phyloP scores from a whole-genome alignment of 2,888 invertebrate genomes.

The Microplitis deprimator region DNA sequence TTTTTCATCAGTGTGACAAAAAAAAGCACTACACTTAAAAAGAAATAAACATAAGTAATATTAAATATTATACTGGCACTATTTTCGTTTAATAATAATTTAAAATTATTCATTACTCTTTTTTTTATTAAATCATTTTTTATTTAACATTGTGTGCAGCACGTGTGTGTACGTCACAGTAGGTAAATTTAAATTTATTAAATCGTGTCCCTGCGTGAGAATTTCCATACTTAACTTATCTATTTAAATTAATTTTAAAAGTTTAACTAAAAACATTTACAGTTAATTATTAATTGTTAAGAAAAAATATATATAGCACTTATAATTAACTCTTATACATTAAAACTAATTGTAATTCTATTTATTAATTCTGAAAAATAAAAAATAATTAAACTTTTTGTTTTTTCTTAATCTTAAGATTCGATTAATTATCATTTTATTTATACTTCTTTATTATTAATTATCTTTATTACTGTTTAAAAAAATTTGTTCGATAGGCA shows the following conservation, averaged over 20 bases:
- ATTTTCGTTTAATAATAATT: slow-evolving; percentile 4
- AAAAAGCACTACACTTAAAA: neutral
- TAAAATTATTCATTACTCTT: neutral
- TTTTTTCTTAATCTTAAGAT: neutral
- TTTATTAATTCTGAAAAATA: slow-evolving; percentile 26
- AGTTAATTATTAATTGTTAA: neutral
- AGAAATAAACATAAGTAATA: neutral
- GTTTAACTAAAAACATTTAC: slow-evolving; percentile 11
- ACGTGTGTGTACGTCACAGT: neutral
- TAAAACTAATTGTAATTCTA: slow-evolving; percentile 20
- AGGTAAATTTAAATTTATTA: neutral
- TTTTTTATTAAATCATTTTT: slow-evolving; percentile 1
- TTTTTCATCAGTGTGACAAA: neutral
- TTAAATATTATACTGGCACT: neutral
- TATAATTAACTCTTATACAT: slow-evolving; percentile 20
- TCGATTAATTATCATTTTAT: slow-evolving; percentile 4
- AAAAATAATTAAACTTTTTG: slow-evolving; percentile 13
- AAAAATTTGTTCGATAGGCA: slow-evolving; percentile 55
- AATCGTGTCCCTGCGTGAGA: neutral
- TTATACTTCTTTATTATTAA: slow-evolving; percentile 21
- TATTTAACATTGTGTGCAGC: slow-evolving; percentile 11
- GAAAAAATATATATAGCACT: slow-evolving; percentile 13
- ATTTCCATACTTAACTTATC: neutral
- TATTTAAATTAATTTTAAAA: neutral
- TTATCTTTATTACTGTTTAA: slow-evolving; percentile 27